Conservation (phyloP, 2,888 invertebrate species). For the Eulithis testata region DNA sequence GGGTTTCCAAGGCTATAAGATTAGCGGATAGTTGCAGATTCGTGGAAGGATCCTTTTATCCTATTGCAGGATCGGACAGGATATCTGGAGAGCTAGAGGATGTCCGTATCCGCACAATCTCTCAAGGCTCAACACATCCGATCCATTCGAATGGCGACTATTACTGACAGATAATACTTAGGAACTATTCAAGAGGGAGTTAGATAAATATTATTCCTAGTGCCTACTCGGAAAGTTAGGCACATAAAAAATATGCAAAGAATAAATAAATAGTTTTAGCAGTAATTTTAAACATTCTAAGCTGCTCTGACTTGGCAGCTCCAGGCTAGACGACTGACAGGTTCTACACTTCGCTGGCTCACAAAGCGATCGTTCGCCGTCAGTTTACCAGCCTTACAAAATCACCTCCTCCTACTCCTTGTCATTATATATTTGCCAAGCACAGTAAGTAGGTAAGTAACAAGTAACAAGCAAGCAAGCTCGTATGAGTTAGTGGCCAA, state of each 20-base stretch:
- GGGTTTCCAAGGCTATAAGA: conserved; percentile 19
- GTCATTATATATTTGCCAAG: not conserved
- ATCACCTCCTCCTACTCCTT: conserved; percentile 30
- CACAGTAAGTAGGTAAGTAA: too few species aligned
- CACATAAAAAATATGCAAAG: too few species aligned
- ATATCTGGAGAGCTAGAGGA: conserved; percentile 21
- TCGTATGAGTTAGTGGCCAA: too few species aligned
- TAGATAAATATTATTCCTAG: too few species aligned
- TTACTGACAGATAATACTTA: not conserved
- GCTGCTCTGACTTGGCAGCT: conserved; percentile 1
- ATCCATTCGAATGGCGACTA: conserved; percentile 6
- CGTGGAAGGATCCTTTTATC: conserved; percentile 17
- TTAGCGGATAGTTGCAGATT: conserved; percentile 20
- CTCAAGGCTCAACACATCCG: conserved; percentile 15
- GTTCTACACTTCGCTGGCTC: conserved; percentile 56
- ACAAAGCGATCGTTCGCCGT: conserved; percentile 56
- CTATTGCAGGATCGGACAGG: conserved; percentile 16
- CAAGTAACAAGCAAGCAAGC: too few species aligned
- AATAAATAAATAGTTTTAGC: too few species aligned
- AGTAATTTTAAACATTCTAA: too few species aligned
- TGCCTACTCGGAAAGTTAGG: too few species aligned
- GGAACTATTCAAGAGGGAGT: not conserved
- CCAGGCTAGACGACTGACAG: conserved; percentile 15
- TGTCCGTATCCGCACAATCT: conserved; percentile 15
- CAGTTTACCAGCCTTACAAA: conserved; percentile 33